Evolutionary conservation across 2,113 vertebrate species (phyloP).

Genomic region (Scatophagus argus): DNA sequence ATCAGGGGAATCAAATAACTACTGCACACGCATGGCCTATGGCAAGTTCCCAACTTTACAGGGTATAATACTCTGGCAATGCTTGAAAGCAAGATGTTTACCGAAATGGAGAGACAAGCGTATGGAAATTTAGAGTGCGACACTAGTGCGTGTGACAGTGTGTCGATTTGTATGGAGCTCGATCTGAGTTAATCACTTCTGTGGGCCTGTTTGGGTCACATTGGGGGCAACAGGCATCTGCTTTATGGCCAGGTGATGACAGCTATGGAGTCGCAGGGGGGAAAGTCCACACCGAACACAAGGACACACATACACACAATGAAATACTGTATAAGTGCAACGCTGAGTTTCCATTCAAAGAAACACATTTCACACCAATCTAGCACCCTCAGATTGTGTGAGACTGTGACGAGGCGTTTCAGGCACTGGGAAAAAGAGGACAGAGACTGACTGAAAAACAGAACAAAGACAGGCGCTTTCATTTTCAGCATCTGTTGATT

Average conservation of each 20-base stretch:
- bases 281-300: slow-evolving; percentile 20
- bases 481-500: slow-evolving; percentile 20
- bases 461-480: slow-evolving; percentile 5
- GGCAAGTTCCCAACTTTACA: background rate
- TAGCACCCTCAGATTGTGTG: slow-evolving; percentile 64
- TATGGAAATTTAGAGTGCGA: background rate
- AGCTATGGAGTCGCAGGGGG: slow-evolving; percentile 29
- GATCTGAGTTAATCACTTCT: slow-evolving; percentile 44
- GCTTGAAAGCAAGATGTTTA: slow-evolving; percentile 1
- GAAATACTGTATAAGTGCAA: background rate
- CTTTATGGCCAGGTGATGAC: slow-evolving; percentile 73
- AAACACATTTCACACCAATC: slow-evolving; percentile 74
- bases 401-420: slow-evolving; percentile 12
- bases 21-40: background rate
- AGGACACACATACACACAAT: slow-evolving; percentile 3
- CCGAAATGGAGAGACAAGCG: background rate
- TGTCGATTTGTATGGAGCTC: slow-evolving; percentile 31
- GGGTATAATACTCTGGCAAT: background rate
- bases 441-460: background rate
- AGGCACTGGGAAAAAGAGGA: background rate
- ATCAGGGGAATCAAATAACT: background rate
- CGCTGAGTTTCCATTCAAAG: background rate
- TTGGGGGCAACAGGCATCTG: slow-evolving; percentile 21
- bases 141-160: background rate
- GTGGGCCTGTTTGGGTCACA: slow-evolving; percentile 34